These are phyloP conservation scores for Lateolabrax maculatus DNA, from an alignment of 2,797 vertebrate genomes.

Conservation along the genomic window DNA sequence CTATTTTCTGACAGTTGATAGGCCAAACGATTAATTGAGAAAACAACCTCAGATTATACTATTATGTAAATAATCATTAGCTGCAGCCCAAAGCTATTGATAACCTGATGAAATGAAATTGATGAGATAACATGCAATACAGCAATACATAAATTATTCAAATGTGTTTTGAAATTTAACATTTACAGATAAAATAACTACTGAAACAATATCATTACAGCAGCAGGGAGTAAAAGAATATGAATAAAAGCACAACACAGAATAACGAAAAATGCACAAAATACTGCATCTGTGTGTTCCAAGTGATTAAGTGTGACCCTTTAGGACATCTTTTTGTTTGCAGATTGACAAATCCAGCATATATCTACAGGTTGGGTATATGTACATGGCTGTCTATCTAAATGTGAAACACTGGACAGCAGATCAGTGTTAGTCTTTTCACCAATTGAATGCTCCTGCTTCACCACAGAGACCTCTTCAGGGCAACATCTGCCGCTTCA, in stretches of 20 bases:
- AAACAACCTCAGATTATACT: too few relatives aligned
- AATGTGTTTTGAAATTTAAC: too few relatives aligned
- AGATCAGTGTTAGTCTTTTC: neutral
- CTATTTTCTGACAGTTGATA: too few relatives aligned
- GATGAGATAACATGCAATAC: neutral
- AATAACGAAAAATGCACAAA: too few relatives aligned
- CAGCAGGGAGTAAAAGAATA: neutral
- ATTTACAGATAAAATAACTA: neutral
- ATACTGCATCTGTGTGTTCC: neutral
- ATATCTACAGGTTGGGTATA: neutral
- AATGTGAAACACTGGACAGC: neutral
- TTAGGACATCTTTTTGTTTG: neutral
- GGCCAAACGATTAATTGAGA: too few relatives aligned
- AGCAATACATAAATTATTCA: too few relatives aligned
- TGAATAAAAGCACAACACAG: neutral
- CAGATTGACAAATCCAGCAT: neutral
- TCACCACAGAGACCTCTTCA: constrained; percentile 4
- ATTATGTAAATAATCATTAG: too few relatives aligned
- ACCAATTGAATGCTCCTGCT: neutral
- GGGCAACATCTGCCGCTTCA: constrained; percentile 6
- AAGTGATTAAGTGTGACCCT: neutral
- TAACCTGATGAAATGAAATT: too few relatives aligned
- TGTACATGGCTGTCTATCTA: neutral
- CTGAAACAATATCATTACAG: too few relatives aligned
- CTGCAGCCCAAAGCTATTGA: too few relatives aligned